Conservation (phyloP, 2,888 invertebrate species). For the Crepidodera aurea region DNA sequence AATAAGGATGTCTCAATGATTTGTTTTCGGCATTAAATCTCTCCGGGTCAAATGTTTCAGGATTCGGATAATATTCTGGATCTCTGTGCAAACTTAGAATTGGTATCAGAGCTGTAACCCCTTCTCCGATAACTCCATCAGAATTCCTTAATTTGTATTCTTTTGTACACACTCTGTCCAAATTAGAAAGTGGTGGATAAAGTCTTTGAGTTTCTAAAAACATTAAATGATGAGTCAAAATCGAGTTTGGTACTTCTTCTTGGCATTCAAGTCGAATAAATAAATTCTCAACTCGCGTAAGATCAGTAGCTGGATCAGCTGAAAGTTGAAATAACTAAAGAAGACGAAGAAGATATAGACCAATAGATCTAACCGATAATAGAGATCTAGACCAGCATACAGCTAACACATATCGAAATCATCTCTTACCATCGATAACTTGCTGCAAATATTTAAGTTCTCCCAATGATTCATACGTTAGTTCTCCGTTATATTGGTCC, state of each 20-base stretch:
- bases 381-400: no score
- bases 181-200: slow-evolving; percentile 36
- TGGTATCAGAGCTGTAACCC: slow-evolving; percentile 23
- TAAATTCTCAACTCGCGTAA: no score
- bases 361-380: no score
- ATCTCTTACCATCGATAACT: slow-evolving; percentile 16
- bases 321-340: no score
- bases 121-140: slow-evolving; percentile 37
- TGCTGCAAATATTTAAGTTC: slow-evolving; percentile 12
- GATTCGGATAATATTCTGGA: slow-evolving; percentile 61
- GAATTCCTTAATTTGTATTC: slow-evolving; percentile 37
- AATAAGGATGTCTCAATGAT: slow-evolving; percentile 38
- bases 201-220: slow-evolving; percentile 41
- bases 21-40: slow-evolving; percentile 66
- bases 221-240: no score
- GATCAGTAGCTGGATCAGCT: no score
- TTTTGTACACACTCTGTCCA: slow-evolving; percentile 37
- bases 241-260: no score
- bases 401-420: no score
- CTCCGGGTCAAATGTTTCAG: slow-evolving; percentile 69
- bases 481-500: not conserved
- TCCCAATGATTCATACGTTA: not conserved
- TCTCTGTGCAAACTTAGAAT: slow-evolving; percentile 35
- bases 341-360: no score
- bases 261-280: no score